Base-by-base conservation (phyloP, 2,113 vertebrate species). In the Anolis carolinensis region DNA sequence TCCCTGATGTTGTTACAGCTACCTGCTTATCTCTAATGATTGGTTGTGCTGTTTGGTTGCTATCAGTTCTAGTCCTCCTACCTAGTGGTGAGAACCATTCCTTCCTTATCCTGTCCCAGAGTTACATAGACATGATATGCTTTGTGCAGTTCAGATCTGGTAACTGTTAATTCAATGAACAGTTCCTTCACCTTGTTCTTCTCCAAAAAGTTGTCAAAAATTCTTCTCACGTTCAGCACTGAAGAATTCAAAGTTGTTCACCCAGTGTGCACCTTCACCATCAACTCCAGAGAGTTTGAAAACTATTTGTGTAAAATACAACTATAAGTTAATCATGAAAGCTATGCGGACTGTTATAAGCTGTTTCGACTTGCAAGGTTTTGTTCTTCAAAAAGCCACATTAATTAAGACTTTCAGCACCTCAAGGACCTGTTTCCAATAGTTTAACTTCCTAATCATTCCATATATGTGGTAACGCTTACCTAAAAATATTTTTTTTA, bases 401-500 rank as follows among this genome's bases (percentile, higher is more conserved):
- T 82, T 83, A 88, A 82, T 85, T 87, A 86, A 87, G 71, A 32
- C 23, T 1, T 48, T 75, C 36, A 89, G 75, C 68, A 79, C 80
- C 65, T 70, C 75, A 67, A 68, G 82, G 89, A 39, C 34, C 50
- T 39, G 71, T 91, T 86, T 91, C 82, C 81, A 87, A 44, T 88
- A 52, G 39, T 89, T 52, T 50, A 27, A 68, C 83, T 87, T 89
- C 76, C 82, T 93, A 92, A 94, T 93, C 85, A 63, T 81, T 82
- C 63, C 52, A 44, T 85, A 67, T 50, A 87, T 86, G 91, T 88
- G 85, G 79, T 91, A 74, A 62, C 83, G 48, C 84, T 92, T 86
- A 92, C 85, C 3, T 76, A 90, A 90, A 93, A 95, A 92, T 79
- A 55, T 82, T 59, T 52, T 81, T 86, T 82, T 93, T 89, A 92